Percentiles rank a stretch among this genome's conserved stretches.
These are phyloP conservation scores for Hirundo rustica DNA, from an alignment of 2,797 vertebrate species.

Conservation along the genomic window DNA sequence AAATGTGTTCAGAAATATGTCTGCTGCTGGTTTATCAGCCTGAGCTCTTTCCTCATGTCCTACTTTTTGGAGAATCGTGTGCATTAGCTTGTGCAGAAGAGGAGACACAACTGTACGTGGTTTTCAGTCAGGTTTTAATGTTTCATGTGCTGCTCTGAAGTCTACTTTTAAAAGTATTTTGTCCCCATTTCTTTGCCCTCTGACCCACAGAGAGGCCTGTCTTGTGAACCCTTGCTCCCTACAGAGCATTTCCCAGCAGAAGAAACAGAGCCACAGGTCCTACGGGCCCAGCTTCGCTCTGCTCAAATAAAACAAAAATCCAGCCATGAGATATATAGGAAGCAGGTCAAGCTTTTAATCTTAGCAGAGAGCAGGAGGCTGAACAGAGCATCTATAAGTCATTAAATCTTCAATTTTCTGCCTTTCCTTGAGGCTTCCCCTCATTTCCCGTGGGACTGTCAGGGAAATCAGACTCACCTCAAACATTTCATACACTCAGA, in stretches of 20 bases:
- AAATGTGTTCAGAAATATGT: neutral
- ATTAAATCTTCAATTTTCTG: constrained; percentile 66
- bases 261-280: neutral
- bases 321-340: neutral
- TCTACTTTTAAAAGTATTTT: neutral
- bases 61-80: neutral
- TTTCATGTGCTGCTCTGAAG: neutral
- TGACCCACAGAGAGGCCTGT: neutral
- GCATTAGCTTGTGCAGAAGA: accelerated
- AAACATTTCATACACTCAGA: neutral
- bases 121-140: neutral
- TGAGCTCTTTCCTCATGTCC: neutral
- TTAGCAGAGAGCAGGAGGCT: neutral
- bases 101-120: neutral
- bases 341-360: constrained; percentile 56
- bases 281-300: accelerated
- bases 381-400: constrained; percentile 29
- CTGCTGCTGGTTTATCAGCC: neutral
- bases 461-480: constrained; percentile 23
- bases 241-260: neutral
- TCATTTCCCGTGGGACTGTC: neutral
- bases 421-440: constrained; percentile 35
- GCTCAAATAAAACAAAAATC: constrained; percentile 1
- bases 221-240: neutral
- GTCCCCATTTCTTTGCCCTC: neutral